Evolutionary conservation across 2,888 invertebrate genomes (phyloP).

Genomic region (Eristalinus sepulchralis): DNA sequence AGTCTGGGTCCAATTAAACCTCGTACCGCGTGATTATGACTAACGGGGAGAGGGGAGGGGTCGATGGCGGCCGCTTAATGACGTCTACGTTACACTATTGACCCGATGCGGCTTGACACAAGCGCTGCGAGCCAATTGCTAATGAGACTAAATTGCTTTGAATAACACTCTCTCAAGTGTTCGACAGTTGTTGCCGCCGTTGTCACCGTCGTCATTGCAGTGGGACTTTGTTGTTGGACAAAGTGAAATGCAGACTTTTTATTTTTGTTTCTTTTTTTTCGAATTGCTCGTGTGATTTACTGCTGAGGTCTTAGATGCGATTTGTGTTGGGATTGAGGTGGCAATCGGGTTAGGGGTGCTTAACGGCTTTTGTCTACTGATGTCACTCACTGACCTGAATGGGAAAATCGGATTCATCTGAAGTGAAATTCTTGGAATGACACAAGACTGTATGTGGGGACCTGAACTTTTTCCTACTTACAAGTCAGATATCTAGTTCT

Average conservation of each 20-base stretch:
- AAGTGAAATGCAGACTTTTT: slow-evolving; percentile 5
- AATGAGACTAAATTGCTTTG: slow-evolving; percentile 24
- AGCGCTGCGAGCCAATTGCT: slow-evolving; percentile 15
- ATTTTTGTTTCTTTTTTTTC: neutral
- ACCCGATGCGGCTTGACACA: slow-evolving; percentile 46
- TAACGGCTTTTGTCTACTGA: neutral
- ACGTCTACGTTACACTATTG: slow-evolving; percentile 26
- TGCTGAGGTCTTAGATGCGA: neutral
- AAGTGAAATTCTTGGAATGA: too few species aligned
- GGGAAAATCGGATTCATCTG: too few species aligned
- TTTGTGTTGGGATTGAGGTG: neutral
- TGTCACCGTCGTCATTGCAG: neutral
- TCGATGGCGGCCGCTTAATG: slow-evolving; percentile 16
- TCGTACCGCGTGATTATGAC: neutral
- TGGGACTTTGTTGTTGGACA: neutral
- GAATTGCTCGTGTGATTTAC: neutral
- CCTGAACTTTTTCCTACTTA: too few species aligned
- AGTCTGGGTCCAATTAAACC: slow-evolving; percentile 4
- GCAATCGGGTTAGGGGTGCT: neutral
- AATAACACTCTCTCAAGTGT: neutral
- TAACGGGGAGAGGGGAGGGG: neutral
- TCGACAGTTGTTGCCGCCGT: neutral
- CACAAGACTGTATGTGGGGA: too few species aligned
- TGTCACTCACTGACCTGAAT: too few species aligned
- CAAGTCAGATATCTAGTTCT: too few species aligned